Evolutionary conservation across 2,797 vertebrate species (phyloP), one percentile per base, ranked within the genome.

Genomic region (Corythornis leucogaster): DNA sequence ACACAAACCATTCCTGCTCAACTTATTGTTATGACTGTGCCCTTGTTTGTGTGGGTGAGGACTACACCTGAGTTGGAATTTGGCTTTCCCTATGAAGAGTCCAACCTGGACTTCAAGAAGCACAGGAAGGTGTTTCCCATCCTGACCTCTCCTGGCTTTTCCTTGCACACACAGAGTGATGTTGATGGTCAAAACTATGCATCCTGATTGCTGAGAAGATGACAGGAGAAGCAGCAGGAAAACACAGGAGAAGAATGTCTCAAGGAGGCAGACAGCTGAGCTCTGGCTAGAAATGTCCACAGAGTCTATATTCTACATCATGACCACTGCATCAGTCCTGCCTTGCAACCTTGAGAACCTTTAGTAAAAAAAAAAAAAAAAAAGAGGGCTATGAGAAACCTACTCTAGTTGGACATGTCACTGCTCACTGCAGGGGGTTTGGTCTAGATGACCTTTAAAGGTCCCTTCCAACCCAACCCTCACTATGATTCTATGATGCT

Each of bases 1-100:
- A 5, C 0, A 0, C 10, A 9, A 26, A 26, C 12, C 26, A 7
- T 14, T 67, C 24, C 69, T 40, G 26, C 15, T 18, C 22, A 16
- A 4, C 0, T 1, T 2, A 35, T 24, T 69, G 55, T 62, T 45
- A 7, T 43, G 13, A 22, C 6, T 26, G 3, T 33, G 51, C 46
- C 3, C 5, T 55, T 0, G 1, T 48, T 48, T 10, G 31, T 28
- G 26, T 14, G 17, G 4, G 5, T 46, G 12, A 69, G 22, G 50
- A 53, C 38, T 68, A 42, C 53, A 45, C n/a, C 26, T 30, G 15
- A 18, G 35, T n/a, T 31, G 26, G 13, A 70, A 24, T 13, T 45
- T 75, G 16, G 8, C 6, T 28, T 63, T 45, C 22, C 24, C n/a
- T 12, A 8, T 21, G 20, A 48, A 69, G 8, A 58, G 19, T 6